These are phyloP conservation scores for Pogoniulus pusillus DNA, from an alignment of 2,797 vertebrate genomes.

Conservation along the genomic window DNA sequence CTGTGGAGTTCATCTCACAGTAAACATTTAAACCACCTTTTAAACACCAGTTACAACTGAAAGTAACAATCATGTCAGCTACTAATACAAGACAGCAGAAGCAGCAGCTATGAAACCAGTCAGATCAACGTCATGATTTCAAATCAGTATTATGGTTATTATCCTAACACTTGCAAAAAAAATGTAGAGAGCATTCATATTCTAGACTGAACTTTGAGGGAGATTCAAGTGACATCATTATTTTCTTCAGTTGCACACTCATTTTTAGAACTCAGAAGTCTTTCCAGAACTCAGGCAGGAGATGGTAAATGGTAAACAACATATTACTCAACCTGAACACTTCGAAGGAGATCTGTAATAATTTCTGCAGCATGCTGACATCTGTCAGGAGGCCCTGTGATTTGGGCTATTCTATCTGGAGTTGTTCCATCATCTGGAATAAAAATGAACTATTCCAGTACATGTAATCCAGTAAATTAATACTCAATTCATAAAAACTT, in stretches of 20 bases:
- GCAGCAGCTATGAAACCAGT: neutral
- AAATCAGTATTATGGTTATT: neutral
- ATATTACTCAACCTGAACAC: conserved; percentile 83
- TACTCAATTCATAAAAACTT: neutral
- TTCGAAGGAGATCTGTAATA: conserved; percentile 94
- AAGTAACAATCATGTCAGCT: neutral
- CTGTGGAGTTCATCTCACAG: neutral
- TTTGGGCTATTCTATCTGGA: conserved; percentile 97
- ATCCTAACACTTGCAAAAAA: neutral
- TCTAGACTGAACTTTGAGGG: neutral
- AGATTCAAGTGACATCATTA: neutral
- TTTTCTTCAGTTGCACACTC: neutral
- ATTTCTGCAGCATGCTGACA: conserved; percentile 97
- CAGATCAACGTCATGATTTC: neutral
- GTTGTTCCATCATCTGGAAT: conserved; percentile 93
- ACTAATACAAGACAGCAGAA: neutral
- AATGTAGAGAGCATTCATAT: neutral
- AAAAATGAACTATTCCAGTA: conserved; percentile 38
- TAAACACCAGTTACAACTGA: neutral
- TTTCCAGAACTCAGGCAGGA: neutral
- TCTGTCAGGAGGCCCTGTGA: conserved; percentile 96
- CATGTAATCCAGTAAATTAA: neutral
- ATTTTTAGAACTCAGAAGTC: neutral
- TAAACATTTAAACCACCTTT: neutral
- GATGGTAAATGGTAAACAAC: neutral